These are phyloP conservation scores for Gambusia yucatana DNA, from an alignment of 2,797 vertebrate genomes.

Conservation along the genomic window DNA sequence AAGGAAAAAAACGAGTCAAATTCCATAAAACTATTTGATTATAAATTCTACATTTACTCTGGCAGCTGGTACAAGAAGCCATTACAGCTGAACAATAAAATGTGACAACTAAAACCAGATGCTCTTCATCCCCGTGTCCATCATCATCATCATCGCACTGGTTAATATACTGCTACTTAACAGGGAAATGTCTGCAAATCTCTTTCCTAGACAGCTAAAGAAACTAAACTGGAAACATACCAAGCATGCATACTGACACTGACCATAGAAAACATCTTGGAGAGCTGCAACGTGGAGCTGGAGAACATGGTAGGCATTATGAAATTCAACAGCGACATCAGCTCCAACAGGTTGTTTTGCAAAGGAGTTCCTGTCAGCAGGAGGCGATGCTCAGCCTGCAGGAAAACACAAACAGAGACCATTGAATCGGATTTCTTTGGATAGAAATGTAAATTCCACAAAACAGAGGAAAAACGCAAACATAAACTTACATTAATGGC, in stretches of 20 bases:
- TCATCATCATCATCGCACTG: too few relatives aligned
- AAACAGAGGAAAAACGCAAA: not conserved
- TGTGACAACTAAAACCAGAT: not conserved
- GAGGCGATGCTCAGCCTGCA: constrained; percentile 90
- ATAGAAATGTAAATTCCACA: not conserved
- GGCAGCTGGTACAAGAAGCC: not conserved
- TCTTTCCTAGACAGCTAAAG: not conserved
- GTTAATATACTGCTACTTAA: not conserved
- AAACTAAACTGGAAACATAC: not conserved
- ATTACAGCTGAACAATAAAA: not conserved
- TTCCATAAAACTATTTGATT: not conserved
- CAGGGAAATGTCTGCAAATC: not conserved
- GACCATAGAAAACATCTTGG: constrained; percentile 93
- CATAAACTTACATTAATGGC: constrained; percentile 89
- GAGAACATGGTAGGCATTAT: constrained; percentile 99
- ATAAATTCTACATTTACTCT: not conserved
- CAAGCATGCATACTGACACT: constrained; percentile 27
- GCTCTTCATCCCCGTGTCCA: too few relatives aligned
- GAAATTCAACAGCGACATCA: constrained; percentile 97
- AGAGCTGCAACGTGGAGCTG: constrained; percentile 90
- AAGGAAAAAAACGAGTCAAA: not conserved
- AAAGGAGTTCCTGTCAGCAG: constrained; percentile 95
- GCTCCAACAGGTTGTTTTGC: constrained; percentile 95
- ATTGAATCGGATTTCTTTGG: not conserved
- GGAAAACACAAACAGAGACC: not conserved